Base-by-base conservation (phyloP, 2,113 vertebrate species). In the Zapornia atra region DNA sequence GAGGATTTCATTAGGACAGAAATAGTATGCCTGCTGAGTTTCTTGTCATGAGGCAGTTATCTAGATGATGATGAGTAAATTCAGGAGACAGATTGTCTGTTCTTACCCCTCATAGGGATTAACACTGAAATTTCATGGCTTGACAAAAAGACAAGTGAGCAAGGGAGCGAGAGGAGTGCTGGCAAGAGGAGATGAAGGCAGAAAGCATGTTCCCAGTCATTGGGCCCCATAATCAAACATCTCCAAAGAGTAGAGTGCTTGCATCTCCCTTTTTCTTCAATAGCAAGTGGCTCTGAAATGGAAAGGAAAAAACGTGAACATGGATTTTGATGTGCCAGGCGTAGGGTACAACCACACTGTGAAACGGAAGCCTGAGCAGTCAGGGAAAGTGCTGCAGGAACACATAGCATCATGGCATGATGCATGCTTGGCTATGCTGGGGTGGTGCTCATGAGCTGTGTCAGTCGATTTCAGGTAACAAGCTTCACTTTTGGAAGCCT, bases 361-460 rank as follows among this genome's bases (percentile, higher is more conserved):
- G 29, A 15, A 73, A 64, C 0, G n/a, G 22, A 40, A 73, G 60
- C 2, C 13, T 72, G 56, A 54, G 16, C 0, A 4, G 6, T 8
- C 26, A 86, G n/a, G 5, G 19, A 46, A 78, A 46, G 46, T 2
- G 1, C 18, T 24, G 15, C 7, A 4, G 13, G 5, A 91, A 6
- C 26, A 44, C n/a, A 29, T 18, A 14, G n/a, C 24, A 82, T 17
- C 22, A 33, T 6, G 4, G 17, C 33, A 24, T 0, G 1, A 9
- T 31, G 46, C 40, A 42, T 46, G 19, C 31, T 68, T 0, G 0
- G 3, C 21, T 79, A 11, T 19, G 10, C 10, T 10, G 19, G 56
- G 15, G 11, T 50, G 16, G 4, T 31, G 15, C 13, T 73, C 18
- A 3, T 11, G 11, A 72, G 7, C 6, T 44, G 16, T 51, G 6